A percentile compares a stretch with the other conserved stretches of the same genome.
Evolutionary conservation across 2,888 invertebrate species (phyloP).

Genomic region (Lamellibrachia columna): DNA sequence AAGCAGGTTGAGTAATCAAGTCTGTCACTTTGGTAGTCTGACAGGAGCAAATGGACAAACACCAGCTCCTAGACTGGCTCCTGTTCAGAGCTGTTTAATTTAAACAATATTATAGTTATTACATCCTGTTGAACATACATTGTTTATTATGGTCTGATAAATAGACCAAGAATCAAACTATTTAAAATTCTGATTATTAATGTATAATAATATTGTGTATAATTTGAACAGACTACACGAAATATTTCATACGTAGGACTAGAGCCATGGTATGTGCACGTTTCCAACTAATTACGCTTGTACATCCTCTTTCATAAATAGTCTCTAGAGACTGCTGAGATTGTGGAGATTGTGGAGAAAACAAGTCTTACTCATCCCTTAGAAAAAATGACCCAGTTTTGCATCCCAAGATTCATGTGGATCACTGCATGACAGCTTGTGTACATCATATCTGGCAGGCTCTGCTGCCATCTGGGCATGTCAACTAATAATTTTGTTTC

Average conservation of each 20-base stretch:
- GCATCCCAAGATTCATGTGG: background rate
- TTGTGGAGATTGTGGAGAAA: background rate
- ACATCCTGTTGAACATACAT: background rate
- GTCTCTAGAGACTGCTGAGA: background rate
- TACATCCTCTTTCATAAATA: background rate
- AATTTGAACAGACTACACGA: background rate
- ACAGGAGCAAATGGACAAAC: background rate
- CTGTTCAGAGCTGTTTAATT: background rate
- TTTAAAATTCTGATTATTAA: too few relatives aligned
- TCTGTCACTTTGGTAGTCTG: background rate
- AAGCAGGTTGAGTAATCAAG: background rate
- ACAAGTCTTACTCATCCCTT: background rate
- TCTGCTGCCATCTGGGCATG: background rate
- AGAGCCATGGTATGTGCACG: background rate
- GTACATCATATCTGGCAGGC: background rate
- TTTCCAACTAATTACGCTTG: constrained; percentile 21
- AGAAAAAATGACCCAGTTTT: constrained; percentile 17
- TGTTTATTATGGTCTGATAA: background rate
- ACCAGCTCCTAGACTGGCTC: constrained; percentile 13
- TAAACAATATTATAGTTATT: background rate
- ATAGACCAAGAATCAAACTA: background rate
- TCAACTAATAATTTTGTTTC: constrained; percentile 18
- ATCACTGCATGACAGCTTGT: background rate
- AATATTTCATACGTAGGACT: background rate
- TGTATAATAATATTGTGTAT: background rate